A percentile compares a stretch with the other conserved stretches of the same genome.
These are phyloP conservation scores for Montipora foliosa DNA, from an alignment of 64 coral and sea anemone species.

Conservation along the genomic window DNA sequence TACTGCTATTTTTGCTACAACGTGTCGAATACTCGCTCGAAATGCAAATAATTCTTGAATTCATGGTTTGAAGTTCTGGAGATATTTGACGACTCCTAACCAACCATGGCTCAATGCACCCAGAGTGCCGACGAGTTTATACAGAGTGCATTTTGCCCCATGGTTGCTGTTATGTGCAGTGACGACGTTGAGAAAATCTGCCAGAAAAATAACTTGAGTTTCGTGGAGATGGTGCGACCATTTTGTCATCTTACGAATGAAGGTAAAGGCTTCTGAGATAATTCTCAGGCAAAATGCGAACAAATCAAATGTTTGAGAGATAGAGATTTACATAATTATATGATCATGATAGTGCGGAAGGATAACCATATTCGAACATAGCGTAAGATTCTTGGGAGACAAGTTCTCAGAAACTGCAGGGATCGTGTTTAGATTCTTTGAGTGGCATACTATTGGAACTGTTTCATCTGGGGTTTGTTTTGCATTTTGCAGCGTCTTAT, in stretches of 20 bases:
- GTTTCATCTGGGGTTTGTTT: too few species aligned
- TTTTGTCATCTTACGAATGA: slow-evolving; percentile 98
- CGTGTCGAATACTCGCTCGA: slow-evolving; percentile 32
- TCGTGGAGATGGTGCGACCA: slow-evolving; percentile 97
- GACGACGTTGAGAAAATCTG: slow-evolving; percentile 95
- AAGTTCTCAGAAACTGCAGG: too few species aligned
- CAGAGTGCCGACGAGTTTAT: slow-evolving; percentile 93
- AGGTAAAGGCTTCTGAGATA: slow-evolving; percentile 62
- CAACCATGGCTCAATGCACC: slow-evolving; percentile 92
- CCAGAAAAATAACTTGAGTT: slow-evolving; percentile 94
- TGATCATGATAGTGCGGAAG: too few species aligned
- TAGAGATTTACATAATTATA: neutral
- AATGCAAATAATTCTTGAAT: neutral
- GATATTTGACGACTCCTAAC: slow-evolving; percentile 12
- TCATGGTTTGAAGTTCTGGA: slow-evolving; percentile 24
- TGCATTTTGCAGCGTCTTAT: too few species aligned
- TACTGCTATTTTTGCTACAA: slow-evolving; percentile 48
- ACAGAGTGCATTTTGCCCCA: slow-evolving; percentile 95
- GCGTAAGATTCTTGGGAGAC: too few species aligned
- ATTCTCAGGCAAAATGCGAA: neutral
- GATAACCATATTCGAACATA: neutral
- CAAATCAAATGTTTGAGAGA: neutral
- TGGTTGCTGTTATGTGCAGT: slow-evolving; percentile 96
- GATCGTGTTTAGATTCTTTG: neutral
- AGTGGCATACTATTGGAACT: neutral